These are phyloP conservation scores for Macaca fascicularis DNA, from an alignment of 2,113 vertebrate genomes.

Conservation along the genomic window T2T-MFA8v1.1 NC_088380.1:131608001-131608500, in stretches of 20 bases:
- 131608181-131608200: not conserved
- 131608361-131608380: not conserved
- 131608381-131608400: not conserved
- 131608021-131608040: not conserved
- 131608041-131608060: not conserved
- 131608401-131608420: not conserved
- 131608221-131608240: not conserved
- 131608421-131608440: not conserved
- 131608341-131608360: not conserved
- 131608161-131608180: not conserved
- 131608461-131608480: not conserved
- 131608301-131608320: not conserved
- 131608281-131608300: not conserved
- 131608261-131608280: slow-evolving; percentile 11
- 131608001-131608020: not conserved
- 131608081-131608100: not conserved
- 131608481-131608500: not conserved
- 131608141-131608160: not conserved
- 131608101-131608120: not conserved
- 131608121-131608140: not conserved
- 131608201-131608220: not conserved
- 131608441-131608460: not conserved
- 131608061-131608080: not conserved
- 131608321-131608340: not conserved
- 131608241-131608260: not conserved